A percentile compares a stretch with the other conserved stretches of the same genome.
These are phyloP conservation scores for Dendronephthya gigantea DNA, from an alignment of 64 coral and sea anemone genomes.

Conservation along the genomic window DNA sequence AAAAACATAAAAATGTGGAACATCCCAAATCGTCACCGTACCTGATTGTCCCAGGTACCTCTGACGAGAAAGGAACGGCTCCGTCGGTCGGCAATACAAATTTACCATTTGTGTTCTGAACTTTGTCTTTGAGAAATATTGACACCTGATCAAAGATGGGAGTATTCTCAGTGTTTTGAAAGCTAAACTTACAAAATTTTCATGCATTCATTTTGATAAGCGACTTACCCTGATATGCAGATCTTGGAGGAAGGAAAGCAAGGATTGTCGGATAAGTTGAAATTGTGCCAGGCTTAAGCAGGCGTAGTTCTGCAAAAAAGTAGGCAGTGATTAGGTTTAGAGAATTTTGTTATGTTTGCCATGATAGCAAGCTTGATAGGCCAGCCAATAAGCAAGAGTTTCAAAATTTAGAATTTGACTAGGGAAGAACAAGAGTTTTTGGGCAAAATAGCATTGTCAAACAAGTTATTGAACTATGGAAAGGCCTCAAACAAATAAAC, in stretches of 20 bases:
- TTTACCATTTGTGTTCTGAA: slow-evolving; percentile 85
- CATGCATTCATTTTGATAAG: too few species aligned
- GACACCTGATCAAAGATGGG: slow-evolving; percentile 43
- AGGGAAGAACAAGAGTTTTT: too few species aligned
- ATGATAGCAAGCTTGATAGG: too few species aligned
- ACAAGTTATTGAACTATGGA: too few species aligned
- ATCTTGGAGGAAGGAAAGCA: slow-evolving; percentile 84
- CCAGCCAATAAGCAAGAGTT: too few species aligned
- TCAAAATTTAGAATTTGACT: not conserved
- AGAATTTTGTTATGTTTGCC: too few species aligned
- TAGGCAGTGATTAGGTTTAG: not conserved
- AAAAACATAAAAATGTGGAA: not conserved
- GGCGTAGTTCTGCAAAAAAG: slow-evolving; percentile 51
- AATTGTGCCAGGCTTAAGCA: slow-evolving; percentile 61
- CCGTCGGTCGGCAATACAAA: slow-evolving; percentile 75
- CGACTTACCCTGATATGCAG: slow-evolving; percentile 87
- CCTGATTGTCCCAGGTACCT: slow-evolving; percentile 91
- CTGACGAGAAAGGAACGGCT: slow-evolving; percentile 67
- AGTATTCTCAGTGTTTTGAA: too few species aligned
- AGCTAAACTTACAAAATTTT: too few species aligned
- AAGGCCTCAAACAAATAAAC: too few species aligned
- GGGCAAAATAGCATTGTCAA: too few species aligned
- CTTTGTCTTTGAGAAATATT: slow-evolving; percentile 98
- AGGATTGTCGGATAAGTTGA: slow-evolving; percentile 80
- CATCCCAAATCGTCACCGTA: not conserved